Evolutionary conservation across 1,140 invertebrate species (phyloP).

Genomic region (Metopolophium dirhodum): DNA sequence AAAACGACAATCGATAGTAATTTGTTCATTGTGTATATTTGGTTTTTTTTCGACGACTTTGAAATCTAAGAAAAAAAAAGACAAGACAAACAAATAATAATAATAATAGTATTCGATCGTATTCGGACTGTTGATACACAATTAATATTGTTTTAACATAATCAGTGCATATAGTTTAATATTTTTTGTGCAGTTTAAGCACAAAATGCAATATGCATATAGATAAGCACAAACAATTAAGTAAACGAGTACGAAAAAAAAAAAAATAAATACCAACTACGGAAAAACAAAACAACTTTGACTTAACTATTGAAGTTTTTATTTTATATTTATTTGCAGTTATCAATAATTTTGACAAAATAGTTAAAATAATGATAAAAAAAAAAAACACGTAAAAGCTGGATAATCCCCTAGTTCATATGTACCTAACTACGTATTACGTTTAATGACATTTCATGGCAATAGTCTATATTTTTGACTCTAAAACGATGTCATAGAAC

Average conservation of each 20-base stretch:
- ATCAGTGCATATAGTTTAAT: background rate
- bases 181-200: background rate
- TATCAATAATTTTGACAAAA: too few relatives aligned
- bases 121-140: background rate
- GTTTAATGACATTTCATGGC: background rate
- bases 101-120: background rate
- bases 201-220: background rate
- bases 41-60: background rate
- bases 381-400: background rate
- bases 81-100: background rate
- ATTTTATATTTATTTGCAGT: too few relatives aligned
- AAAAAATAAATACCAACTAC: background rate
- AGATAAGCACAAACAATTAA: background rate
- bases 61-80: slow-evolving; percentile 20
- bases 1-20: background rate
- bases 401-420: background rate
- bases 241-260: background rate
- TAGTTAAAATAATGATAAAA: too few relatives aligned
- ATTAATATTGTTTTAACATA: background rate
- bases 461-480: background rate
- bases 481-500: background rate
- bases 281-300: too few relatives aligned
- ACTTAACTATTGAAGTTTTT: too few relatives aligned
- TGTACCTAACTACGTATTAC: too few relatives aligned
- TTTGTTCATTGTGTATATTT: background rate